Base-by-base conservation (phyloP, 2,888 invertebrate genomes). In the Dolichopus griseipennis region DNA sequence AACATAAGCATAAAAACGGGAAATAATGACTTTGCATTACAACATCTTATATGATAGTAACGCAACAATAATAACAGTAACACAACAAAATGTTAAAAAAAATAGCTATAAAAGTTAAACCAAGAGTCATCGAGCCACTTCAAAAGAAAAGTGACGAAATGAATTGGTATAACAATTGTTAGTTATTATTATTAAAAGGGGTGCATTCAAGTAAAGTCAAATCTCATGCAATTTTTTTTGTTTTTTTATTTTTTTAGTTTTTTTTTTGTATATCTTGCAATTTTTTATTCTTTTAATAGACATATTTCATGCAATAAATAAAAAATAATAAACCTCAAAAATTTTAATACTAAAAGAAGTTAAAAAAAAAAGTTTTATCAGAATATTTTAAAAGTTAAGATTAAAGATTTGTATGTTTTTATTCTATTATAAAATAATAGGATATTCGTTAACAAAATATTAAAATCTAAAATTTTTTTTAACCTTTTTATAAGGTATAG, bases 51-150 rank as follows among this genome's bases (percentile, higher is more conserved):
- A 52, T 52, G 52, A 12, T 52, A n/a, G 8, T 52, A 52, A 52
- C 52, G 52, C 52, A 52, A 52, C 52, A 52, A 52, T 52, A 52
- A n/a, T 52, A 52, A 52, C 52, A 52, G 52, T 52, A 52, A 52
- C 37, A 37, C 27, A 27, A 27, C 27, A 37, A 37, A 34, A 37
- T 37, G 37, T 37, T 37, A 12, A 27, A 27, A 27, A 27, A 27
- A 27, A 27, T 27, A 6, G 9, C 8, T 12, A 9, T 52, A 52
- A 52, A 52, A 52, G n/a, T 52, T 52, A 52, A 52, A 9, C 52
- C n/a, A 52, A 18, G 52, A 52, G n/a, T 52, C 52, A 52, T n/a
- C 52, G 52, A 52, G 52, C 18, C 18, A 52, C 52, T 52, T 52
- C 52, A 52, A 52, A 52, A 52, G 52, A 52, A 52, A 52, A 52